A percentile compares a stretch with the other conserved stretches of the same genome.
These are phyloP conservation scores for Meda fulgida DNA, from an alignment of 2,797 vertebrate genomes.

Conservation along the genomic window DNA sequence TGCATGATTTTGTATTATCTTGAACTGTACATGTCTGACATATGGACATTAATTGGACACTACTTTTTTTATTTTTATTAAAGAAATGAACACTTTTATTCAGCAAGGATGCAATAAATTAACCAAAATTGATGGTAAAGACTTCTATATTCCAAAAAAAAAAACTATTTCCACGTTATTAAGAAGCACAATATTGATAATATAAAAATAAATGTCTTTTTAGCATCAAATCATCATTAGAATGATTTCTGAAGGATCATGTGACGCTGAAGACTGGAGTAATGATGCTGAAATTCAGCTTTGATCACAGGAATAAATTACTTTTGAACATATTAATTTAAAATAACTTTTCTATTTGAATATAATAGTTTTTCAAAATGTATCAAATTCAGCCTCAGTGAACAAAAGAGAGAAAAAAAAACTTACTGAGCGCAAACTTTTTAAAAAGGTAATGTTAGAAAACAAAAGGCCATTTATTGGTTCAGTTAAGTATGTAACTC, in stretches of 20 bases:
- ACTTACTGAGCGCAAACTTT: no score
- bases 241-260: no score
- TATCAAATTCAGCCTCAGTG: background rate
- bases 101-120: background rate
- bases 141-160: background rate
- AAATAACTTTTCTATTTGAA: no score
- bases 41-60: background rate
- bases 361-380: no score
- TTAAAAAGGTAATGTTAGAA: background rate
- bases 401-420: background rate
- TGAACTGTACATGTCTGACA: no score
- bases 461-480: background rate
- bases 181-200: background rate
- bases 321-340: background rate
- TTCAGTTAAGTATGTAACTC: constrained; percentile 71
- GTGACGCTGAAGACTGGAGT: no score
- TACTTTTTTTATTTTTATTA: background rate
- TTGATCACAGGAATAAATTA: background rate
- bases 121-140: background rate
- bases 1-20: background rate
- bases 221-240: no score
- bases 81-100: background rate
- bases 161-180: no score
- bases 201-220: background rate
- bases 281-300: background rate